Conservation (phyloP, 2,888 invertebrate species). For the Neocrepidodera transversa region DNA sequence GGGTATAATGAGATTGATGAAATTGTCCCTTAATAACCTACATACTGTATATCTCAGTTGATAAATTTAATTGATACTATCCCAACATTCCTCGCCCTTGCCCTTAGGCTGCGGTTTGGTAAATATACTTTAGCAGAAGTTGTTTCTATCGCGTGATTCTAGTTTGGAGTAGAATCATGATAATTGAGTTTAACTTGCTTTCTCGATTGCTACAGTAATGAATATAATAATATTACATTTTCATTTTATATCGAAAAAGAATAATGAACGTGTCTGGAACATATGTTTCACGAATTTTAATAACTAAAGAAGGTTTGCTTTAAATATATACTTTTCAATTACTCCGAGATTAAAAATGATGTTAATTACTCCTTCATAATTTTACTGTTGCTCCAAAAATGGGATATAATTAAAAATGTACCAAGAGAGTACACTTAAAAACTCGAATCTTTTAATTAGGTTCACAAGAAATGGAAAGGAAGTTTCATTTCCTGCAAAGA, state of each 20-base stretch:
- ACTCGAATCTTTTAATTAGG: constrained; percentile 15
- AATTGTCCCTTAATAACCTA: constrained; percentile 4
- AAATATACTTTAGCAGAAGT: neutral
- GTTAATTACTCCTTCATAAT: neutral
- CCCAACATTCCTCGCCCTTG: neutral
- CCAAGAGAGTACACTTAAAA: neutral
- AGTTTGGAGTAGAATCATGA: too few species aligned
- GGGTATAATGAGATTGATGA: too few species aligned
- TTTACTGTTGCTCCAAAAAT: neutral
- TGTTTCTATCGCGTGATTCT: neutral
- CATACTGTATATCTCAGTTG: neutral
- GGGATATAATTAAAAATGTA: constrained; percentile 6
- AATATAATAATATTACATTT: too few species aligned
- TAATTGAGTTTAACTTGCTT: too few species aligned
- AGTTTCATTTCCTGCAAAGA: constrained; percentile 21
- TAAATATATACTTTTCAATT: too few species aligned
- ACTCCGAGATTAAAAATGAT: too few species aligned
- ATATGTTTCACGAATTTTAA: too few species aligned
- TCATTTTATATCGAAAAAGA: too few species aligned
- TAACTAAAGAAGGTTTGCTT: too few species aligned
- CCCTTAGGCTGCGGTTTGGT: neutral
- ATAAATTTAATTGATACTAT: constrained; percentile 6
- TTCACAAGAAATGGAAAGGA: constrained; percentile 8
- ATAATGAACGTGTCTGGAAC: too few species aligned
- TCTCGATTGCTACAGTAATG: too few species aligned